Base-by-base conservation (phyloP, 2,797 vertebrate genomes). In the Somateria mollissima region DNA sequence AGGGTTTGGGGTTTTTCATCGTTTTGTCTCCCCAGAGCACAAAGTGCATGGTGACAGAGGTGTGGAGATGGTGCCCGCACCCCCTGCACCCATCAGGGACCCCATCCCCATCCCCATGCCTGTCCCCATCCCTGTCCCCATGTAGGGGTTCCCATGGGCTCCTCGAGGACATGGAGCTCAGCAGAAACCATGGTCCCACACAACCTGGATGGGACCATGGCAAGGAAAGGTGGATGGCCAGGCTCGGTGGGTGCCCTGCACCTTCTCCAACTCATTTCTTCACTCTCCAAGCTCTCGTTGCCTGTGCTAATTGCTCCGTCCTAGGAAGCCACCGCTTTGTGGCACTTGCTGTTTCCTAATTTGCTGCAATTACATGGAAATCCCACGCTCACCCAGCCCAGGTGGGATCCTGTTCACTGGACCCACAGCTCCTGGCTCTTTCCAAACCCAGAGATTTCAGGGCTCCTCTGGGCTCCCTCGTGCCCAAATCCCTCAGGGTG, bases 261-360 rank as follows among this genome's bases (percentile, higher is more conserved):
- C 28, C 60, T 8, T 32, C 54, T 30, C 30, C 11, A 6, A 37
- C 19, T 17, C 34, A 0, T 62, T 58, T 73, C 77, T 43, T 30
- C 25, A 0, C 56, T 4, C 34, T 7, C 53, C 41, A 0, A 3
- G 32, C 0, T 0, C 75, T 60, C 4, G 1, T 4, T 73, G 17
- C 56, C 66, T 11, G 32, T 36, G 36, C 41, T 32, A 28, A 74
- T 70, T 47, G 15, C 56, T 36, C 21, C 36, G 1, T 25, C 51
- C 56, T 15, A 4, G n/a, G 0, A 8, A 62, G 74, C 19, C 6
- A 1, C 43, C 1, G 1, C 17, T 70, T 15, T 8, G 39, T 27
- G 71, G 12, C 43, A 11, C 37, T 66, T 0, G 0, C 36, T 39
- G 57, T 30, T 81, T 67, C 65, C 81, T 64, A 47, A 56, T 74